Evolutionary conservation across 2,797 vertebrate genomes (phyloP).

Genomic region (Pangasius krempfi): DNA sequence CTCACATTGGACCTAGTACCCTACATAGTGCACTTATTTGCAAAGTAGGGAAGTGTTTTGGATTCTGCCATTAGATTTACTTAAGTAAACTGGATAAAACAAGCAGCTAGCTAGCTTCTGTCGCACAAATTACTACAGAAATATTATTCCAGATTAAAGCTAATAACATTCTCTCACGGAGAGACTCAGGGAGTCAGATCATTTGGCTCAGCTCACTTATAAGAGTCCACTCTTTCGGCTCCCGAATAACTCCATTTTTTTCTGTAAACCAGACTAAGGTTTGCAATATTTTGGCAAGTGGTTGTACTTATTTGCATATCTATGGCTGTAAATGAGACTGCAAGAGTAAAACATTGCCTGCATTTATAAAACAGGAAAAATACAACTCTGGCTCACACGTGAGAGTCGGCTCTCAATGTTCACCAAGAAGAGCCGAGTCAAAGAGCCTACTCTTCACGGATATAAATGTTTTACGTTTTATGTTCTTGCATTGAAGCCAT

Average conservation of each 20-base stretch:
- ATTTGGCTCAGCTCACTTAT: neutral
- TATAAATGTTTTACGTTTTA: neutral
- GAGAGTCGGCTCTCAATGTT: neutral
- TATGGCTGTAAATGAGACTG: neutral
- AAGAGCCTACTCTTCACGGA: neutral
- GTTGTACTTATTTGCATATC: neutral
- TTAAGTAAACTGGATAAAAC: neutral
- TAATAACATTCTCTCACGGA: neutral
- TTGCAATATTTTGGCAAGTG: neutral
- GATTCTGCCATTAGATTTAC: neutral
- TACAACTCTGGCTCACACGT: neutral
- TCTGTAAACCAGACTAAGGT: neutral
- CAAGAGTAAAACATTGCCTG: neutral
- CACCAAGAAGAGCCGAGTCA: neutral
- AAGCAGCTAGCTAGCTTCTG: neutral
- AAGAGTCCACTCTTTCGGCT: neutral
- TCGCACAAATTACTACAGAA: neutral
- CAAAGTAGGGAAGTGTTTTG: neutral
- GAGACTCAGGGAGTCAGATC: no score
- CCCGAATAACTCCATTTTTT: neutral
- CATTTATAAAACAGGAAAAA: neutral
- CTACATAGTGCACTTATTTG: neutral
- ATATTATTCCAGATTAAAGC: neutral
- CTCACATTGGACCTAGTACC: neutral
- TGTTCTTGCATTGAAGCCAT: neutral